phyloP scores from a whole-genome alignment of 1,140 invertebrate genomes.

The Grapholita molesta region DNA sequence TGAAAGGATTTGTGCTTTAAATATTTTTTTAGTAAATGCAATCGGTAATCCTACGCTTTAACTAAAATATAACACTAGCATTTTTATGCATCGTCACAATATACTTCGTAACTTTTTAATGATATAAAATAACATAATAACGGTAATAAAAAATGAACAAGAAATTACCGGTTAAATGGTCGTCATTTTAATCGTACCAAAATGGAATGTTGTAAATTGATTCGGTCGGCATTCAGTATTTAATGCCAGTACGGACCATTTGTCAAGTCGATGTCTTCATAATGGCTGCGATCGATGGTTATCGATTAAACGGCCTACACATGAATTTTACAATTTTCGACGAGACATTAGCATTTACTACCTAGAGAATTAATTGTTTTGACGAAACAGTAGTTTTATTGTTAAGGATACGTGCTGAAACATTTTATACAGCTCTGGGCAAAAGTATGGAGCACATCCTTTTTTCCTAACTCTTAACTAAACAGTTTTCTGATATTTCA shows the following conservation, averaged over 20 bases:
- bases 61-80: too few species aligned
- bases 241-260: background rate
- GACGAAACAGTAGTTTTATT: too few species aligned
- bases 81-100: too few species aligned
- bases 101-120: too few species aligned
- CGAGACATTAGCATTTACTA: background rate
- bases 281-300: background rate
- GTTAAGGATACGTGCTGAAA: too few species aligned
- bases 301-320: background rate
- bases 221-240: background rate
- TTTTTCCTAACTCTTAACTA: too few species aligned
- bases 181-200: background rate
- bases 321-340: background rate
- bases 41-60: background rate
- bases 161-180: background rate
- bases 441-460: too few species aligned
- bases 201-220: background rate
- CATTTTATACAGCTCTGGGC: too few species aligned
- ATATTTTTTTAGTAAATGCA: background rate
- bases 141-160: too few species aligned
- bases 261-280: conserved; percentile 12
- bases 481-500: too few species aligned
- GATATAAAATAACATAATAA: too few species aligned
- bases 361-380: too few species aligned
- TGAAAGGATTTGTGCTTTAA: background rate